Percentiles rank a stretch among this genome's conserved stretches.
Conservation (phyloP, 2,113 vertebrate genomes). For the Gymnarchus niloticus region DNA sequence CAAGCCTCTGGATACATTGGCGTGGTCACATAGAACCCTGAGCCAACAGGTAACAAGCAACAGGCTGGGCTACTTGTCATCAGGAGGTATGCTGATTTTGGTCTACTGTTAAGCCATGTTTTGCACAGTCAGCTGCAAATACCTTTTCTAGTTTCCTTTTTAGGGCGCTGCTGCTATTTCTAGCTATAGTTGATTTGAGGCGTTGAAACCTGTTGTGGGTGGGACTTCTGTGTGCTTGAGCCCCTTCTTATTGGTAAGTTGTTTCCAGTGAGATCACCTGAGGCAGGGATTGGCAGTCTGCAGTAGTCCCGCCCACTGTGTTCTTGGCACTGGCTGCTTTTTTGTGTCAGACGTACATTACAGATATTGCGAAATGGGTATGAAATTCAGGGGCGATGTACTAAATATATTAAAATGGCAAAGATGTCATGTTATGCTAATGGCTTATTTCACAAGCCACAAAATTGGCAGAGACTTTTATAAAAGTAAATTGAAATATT, state of each 20-base stretch:
- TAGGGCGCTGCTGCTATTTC: too few species aligned
- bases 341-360: neutral
- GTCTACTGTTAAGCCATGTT: too few species aligned
- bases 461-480: too few species aligned
- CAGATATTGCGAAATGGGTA: neutral
- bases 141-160: too few species aligned
- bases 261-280: too few species aligned
- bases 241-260: neutral
- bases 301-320: neutral
- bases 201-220: neutral
- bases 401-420: neutral
- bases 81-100: too few species aligned
- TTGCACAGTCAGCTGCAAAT: neutral
- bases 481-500: neutral
- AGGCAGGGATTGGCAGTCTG: too few species aligned
- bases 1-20: too few species aligned
- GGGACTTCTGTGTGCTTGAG: neutral
- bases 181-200: too few species aligned
- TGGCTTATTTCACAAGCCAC: neutral
- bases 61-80: neutral
- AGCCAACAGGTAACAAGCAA: neutral
- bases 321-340: neutral
- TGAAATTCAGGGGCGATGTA: neutral
- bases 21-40: neutral
- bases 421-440: neutral